Base-by-base conservation (phyloP, 2,888 invertebrate species). In the Periphyllus acericola region DNA sequence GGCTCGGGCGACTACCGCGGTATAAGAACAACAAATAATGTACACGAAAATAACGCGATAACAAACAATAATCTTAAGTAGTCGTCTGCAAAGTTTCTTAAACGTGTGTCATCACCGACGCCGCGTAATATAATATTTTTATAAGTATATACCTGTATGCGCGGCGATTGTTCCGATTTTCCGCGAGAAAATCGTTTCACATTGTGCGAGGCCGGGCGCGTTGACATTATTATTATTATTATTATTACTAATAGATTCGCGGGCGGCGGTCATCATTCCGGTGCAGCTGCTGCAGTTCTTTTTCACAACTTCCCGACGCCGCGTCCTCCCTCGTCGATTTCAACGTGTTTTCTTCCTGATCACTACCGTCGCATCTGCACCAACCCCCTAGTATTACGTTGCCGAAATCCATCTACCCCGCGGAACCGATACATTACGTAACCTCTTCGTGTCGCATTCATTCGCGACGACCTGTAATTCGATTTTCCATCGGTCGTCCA, bases 401-500 rank as follows among this genome's bases (percentile, higher is more conserved):
- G 52, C 17, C 14, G 52, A 52, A 17, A 52, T 17, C 25, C 19
- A 1, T 5, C 6, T 1, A 9, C 46, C 9, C 46, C 9, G 11
- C 46, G 46, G 46, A 46, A 46, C 46, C 9, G 46, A 46, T 46
- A 46, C 1, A 46, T 9, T 46, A 46, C 9, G 9, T 46, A 52
- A 78, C 32, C 76, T 32, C 52, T 32, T 21, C 9, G 34, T 36
- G n/a, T n/a, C n/a, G n/a, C 34, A 25, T 79, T 79, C 60, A 46
- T 55, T 9, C 34, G 34, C 34, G 34, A 79, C 29, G 34, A 79
- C 55, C 79, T 60, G 55, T 60, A 60, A 79, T 60, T 79, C 34
- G 79, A 79, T 79, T 79, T 79, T 79, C 60, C 36, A 60, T 60
- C 79, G 79, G 34, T 17, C 34, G 55, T 79, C 32, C 21, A 25